Conservation (phyloP, 2,113 vertebrate species). For the Hemiscyllium ocellatum region DNA sequence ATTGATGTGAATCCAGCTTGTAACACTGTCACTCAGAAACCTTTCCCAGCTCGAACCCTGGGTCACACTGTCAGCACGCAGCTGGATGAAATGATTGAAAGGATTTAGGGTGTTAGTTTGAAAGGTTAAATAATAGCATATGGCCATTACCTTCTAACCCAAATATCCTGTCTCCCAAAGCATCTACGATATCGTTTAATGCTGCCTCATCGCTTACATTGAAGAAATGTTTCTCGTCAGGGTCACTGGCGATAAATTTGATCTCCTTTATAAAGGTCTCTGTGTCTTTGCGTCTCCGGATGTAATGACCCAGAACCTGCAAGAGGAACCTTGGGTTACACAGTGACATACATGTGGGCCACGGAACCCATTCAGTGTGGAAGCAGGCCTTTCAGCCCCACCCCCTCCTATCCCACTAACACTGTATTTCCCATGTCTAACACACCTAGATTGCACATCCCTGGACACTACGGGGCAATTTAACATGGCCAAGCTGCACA, state of each 20-base stretch:
- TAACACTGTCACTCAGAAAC: not conserved
- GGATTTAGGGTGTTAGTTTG: not conserved
- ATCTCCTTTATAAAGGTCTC: slow-evolving; percentile 86
- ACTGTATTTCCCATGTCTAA: too few relatives aligned
- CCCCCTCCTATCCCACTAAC: too few relatives aligned
- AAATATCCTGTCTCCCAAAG: slow-evolving; percentile 86
- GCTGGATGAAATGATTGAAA: not conserved
- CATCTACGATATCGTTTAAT: slow-evolving; percentile 89
- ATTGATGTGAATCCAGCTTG: too few relatives aligned
- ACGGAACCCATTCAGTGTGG: too few relatives aligned
- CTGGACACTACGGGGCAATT: too few relatives aligned
- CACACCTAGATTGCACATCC: too few relatives aligned
- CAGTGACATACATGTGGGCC: not conserved
- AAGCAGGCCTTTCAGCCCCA: too few relatives aligned
- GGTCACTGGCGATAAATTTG: slow-evolving; percentile 84
- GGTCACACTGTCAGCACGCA: not conserved
- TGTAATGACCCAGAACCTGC: slow-evolving; percentile 87
- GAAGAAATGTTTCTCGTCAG: slow-evolving; percentile 87
- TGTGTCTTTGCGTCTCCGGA: slow-evolving; percentile 81
- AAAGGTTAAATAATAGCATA: not conserved
- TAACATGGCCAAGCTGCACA: too few relatives aligned
- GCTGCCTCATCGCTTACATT: slow-evolving; percentile 90
- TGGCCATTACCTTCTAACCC: slow-evolving; percentile 74
- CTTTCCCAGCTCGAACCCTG: not conserved
- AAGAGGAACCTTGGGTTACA: not conserved